Base-by-base conservation (phyloP, 2,797 vertebrate genomes). In the Danio aesculapii region DNA sequence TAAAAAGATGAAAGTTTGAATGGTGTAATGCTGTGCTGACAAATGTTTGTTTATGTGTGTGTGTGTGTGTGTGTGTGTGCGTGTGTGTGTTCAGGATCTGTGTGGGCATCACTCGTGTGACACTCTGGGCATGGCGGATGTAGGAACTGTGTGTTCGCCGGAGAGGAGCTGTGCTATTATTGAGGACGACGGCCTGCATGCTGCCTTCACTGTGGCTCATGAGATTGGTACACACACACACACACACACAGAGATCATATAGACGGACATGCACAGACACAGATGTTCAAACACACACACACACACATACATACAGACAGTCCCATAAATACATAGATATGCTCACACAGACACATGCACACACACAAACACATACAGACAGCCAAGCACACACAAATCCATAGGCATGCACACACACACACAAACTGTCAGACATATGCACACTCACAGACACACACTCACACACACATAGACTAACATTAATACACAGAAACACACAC, bases 71-170 rank as follows among this genome's bases (percentile, higher is more conserved):
- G 30, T 30, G 30, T 30, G 30, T 30, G 30, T 30, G 30, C 3
- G 30, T 30, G 30, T 30, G 30, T 30, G 30, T 30, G 3, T 91
- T 76, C 93, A 99, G 98, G 97, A 99, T 93, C 95, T 99, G 88
- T 99, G 98, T 80, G 98, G 98, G 87, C 97, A 99, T 91, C 97
- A 99, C 93, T 99, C 97, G 80, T 99, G 98, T 46, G 98, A 99
- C 92, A 99, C 98, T 74, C 95, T 99, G 92, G 98, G 98, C 91
- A 99, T 99, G 98, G 98, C 98, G 74, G 98, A 99, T 88, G 98
- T 99, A 74, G 98, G 98, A 85, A 99, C 98, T 89, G 95, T 99
- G 94, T 99, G 98, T 92, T 96, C 97, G 69, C 97, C 97, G 0
- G 97, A 98, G 93, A 95, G 98, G 90, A 99, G 98, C 96, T 99